phyloP scores from a whole-genome alignment of 2,888 invertebrate genomes.

The Danaus chrysippus region DNA sequence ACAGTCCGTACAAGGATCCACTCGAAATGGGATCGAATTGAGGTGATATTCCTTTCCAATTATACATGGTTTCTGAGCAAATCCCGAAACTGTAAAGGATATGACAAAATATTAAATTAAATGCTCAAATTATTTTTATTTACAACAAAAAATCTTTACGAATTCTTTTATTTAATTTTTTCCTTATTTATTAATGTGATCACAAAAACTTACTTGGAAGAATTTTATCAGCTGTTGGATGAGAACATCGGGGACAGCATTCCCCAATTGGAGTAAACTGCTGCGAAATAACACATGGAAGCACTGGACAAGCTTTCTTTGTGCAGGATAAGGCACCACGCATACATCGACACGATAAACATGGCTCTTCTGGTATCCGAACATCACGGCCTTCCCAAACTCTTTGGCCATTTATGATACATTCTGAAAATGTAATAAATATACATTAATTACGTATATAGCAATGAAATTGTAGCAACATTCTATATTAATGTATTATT shows the following conservation, averaged over 20 bases:
- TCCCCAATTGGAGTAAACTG: conserved; percentile 86
- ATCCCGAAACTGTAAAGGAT: conserved; percentile 53
- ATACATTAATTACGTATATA: conserved; percentile 24
- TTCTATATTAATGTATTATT: not conserved
- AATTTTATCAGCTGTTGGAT: conserved; percentile 72
- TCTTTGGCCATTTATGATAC: conserved; percentile 89
- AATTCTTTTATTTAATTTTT: too few species aligned
- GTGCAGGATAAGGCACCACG: conserved; percentile 85
- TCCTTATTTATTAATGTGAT: not conserved
- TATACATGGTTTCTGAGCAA: conserved; percentile 80
- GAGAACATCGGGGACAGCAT: conserved; percentile 84
- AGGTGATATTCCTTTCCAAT: conserved; percentile 84
- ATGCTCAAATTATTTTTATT: not conserved
- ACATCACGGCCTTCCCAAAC: conserved; percentile 90
- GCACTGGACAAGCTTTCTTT: conserved; percentile 92
- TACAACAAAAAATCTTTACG: not conserved
- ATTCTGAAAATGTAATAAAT: conserved; percentile 78
- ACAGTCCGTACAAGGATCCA: conserved; percentile 91
- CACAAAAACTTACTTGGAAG: conserved; percentile 57
- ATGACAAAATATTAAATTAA: not conserved
- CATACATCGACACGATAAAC: conserved; percentile 89
- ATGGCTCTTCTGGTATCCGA: conserved; percentile 90
- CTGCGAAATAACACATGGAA: conserved; percentile 86
- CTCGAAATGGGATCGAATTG: conserved; percentile 81
- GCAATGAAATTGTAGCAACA: conserved; percentile 10